These are phyloP conservation scores for Probaryconus sp. DNA, from an alignment of 1,140 invertebrate species.

Conservation along the genomic window DNA sequence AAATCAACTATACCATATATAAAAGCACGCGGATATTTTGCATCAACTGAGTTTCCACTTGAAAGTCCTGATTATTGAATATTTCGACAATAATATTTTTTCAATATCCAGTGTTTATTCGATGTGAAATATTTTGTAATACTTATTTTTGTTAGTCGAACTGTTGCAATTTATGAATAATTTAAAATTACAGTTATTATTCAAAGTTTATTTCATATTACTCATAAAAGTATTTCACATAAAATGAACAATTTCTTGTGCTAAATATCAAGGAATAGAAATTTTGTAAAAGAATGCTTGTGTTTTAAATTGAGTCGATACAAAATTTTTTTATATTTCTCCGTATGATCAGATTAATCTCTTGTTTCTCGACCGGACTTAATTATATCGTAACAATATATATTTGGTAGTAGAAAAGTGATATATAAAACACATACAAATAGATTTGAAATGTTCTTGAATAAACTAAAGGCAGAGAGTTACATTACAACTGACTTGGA, in stretches of 20 bases:
- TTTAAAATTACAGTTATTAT: too few species aligned
- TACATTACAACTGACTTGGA: constrained; percentile 51
- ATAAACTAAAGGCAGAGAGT: constrained; percentile 61
- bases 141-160: too few species aligned
- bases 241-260: too few species aligned
- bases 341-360: constrained; percentile 51
- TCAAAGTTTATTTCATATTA: too few species aligned
- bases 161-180: too few species aligned
- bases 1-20: constrained; percentile 27
- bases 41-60: constrained; percentile 17
- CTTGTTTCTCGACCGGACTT: constrained; percentile 55
- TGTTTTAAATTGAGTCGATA: constrained; percentile 18
- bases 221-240: constrained; percentile 23
- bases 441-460: constrained; percentile 57
- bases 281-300: constrained; percentile 13
- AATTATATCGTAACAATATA: constrained; percentile 41
- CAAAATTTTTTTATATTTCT: constrained; percentile 21
- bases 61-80: constrained; percentile 12
- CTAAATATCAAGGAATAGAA: constrained; percentile 24
- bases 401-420: constrained; percentile 55
- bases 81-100: too few species aligned
- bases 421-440: constrained; percentile 61
- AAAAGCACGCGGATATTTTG: constrained; percentile 17
- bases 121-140: too few species aligned
- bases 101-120: too few species aligned